Evolutionary conservation across 2,113 vertebrate species (phyloP).

Genomic region (Tringa solitaria): DNA sequence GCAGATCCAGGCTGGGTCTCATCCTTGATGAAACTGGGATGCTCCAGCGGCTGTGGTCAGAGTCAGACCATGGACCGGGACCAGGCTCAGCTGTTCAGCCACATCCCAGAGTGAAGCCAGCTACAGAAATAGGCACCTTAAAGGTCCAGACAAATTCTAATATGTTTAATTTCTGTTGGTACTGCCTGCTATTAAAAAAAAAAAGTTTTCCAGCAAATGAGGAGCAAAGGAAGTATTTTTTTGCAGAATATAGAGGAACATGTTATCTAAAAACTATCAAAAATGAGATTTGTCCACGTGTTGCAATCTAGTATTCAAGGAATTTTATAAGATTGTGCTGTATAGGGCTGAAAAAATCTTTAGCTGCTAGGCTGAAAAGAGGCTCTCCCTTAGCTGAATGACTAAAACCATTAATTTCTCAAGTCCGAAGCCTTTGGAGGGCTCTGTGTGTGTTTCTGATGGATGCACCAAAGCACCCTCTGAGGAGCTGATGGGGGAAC

Average conservation of each 20-base stretch:
- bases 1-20: background rate
- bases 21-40: rapidly evolving
- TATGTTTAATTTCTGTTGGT: background rate
- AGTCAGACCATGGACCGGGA: background rate
- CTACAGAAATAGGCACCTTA: background rate
- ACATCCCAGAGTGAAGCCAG: background rate
- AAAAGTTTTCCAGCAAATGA: background rate
- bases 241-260: background rate
- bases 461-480: rapidly evolving
- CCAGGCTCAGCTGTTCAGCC: background rate
- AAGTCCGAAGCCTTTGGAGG: rapidly evolving
- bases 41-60: background rate
- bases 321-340: background rate
- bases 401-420: background rate
- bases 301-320: background rate
- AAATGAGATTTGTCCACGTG: background rate
- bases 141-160: background rate
- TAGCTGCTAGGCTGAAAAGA: background rate
- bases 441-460: background rate
- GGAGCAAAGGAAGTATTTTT: background rate
- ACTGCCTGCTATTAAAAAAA: background rate
- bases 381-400: rapidly evolving
- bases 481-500: background rate
- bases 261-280: background rate
- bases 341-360: background rate